Percentiles rank a stretch among this genome's conserved stretches.
phyloP scores from a whole-genome alignment of 2,888 invertebrate genomes.

The Ptychoptera contaminata region DNA sequence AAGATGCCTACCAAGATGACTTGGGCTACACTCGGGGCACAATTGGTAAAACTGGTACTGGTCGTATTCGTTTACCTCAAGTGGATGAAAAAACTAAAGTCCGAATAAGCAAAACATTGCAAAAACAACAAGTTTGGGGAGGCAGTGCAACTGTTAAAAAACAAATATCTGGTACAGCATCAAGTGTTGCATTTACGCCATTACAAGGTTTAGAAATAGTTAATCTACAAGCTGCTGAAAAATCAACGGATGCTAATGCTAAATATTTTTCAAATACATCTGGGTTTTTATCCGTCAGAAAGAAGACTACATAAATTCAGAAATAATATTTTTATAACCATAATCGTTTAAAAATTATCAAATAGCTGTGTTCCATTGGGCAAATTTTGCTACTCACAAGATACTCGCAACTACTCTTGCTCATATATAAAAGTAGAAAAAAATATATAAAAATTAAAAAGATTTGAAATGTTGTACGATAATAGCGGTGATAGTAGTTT shows the following conservation, averaged over 20 bases:
- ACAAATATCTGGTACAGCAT: slow-evolving; percentile 94
- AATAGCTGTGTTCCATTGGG: too few relatives aligned
- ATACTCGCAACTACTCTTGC: too few relatives aligned
- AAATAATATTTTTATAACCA: too few relatives aligned
- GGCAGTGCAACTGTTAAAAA: slow-evolving; percentile 86
- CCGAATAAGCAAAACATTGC: slow-evolving; percentile 92
- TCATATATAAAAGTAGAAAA: too few relatives aligned
- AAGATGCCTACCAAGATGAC: slow-evolving; percentile 98
- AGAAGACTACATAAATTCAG: slow-evolving; percentile 10
- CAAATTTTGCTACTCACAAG: too few relatives aligned
- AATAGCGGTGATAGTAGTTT: too few relatives aligned
- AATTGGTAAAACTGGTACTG: slow-evolving; percentile 86
- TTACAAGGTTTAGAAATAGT: slow-evolving; percentile 97
- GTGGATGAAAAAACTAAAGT: slow-evolving; percentile 99
- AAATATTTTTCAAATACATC: slow-evolving; percentile 95
- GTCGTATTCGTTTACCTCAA: slow-evolving; percentile 81
- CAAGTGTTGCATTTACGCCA: slow-evolving; percentile 96
- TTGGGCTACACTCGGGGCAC: slow-evolving; percentile 93
- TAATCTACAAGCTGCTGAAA: slow-evolving; percentile 95
- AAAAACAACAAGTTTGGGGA: slow-evolving; percentile 85
- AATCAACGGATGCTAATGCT: slow-evolving; percentile 69
- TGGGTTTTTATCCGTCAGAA: slow-evolving; percentile 62
- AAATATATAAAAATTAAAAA: too few relatives aligned
- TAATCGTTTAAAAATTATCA: too few relatives aligned
- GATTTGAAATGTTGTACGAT: too few relatives aligned